Conservation (phyloP, 1,140 invertebrate genomes). For the Camponotus pennsylvanicus region DNA sequence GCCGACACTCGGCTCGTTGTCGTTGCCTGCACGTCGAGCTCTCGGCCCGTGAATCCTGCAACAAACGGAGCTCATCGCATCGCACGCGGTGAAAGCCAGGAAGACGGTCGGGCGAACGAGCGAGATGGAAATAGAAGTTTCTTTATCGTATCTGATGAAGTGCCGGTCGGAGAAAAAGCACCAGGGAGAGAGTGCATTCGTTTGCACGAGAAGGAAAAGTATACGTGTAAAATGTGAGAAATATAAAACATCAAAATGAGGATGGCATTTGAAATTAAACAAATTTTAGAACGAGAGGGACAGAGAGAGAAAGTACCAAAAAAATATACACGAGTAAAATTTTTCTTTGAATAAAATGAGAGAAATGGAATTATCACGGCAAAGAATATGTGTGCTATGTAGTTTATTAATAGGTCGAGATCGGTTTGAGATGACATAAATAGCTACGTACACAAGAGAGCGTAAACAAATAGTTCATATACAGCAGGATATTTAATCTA, state of each 20-base stretch:
- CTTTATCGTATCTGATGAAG: constrained; percentile 64
- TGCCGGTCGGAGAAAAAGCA: constrained; percentile 24
- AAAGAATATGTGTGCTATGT: constrained; percentile 1
- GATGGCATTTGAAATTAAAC: neutral
- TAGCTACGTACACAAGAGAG: constrained; percentile 35
- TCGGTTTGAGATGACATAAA: constrained; percentile 34
- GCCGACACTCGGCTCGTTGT: neutral
- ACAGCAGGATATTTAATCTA: constrained; percentile 12
- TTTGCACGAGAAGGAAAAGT: constrained; percentile 17
- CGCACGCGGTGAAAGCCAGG: constrained; percentile 72
- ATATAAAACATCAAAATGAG: no score
- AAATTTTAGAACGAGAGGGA: neutral
- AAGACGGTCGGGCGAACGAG: constrained; percentile 44
- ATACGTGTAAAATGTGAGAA: neutral
- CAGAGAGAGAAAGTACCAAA: neutral
- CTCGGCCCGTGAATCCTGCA: constrained; percentile 62
- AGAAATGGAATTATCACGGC: neutral
- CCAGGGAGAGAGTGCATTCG: neutral
- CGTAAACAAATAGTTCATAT: constrained; percentile 30
- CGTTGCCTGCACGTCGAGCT: constrained; percentile 46
- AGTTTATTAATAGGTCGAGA: constrained; percentile 45
- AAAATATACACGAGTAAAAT: no score
- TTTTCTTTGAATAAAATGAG: neutral
- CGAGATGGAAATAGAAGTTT: constrained; percentile 59
- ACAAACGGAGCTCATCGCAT: constrained; percentile 60